These are phyloP conservation scores for Hippocampus mohnikei DNA, from an alignment of 2,113 vertebrate genomes.

Conservation along the genomic window DNA sequence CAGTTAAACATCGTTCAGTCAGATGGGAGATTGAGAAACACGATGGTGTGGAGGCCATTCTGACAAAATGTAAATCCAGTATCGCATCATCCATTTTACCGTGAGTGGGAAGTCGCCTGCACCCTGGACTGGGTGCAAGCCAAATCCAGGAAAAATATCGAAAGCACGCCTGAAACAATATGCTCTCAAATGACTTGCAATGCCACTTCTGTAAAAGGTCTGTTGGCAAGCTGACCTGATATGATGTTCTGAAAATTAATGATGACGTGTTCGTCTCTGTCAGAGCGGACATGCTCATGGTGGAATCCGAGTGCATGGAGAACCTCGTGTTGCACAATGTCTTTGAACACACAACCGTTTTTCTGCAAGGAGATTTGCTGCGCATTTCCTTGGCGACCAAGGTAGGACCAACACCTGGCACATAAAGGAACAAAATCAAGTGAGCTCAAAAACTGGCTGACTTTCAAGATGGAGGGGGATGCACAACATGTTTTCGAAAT, in stretches of 20 bases:
- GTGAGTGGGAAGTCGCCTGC: not conserved
- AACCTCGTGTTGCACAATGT: constrained; percentile 54
- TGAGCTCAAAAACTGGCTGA: not conserved
- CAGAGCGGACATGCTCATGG: constrained; percentile 64
- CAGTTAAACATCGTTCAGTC: not conserved
- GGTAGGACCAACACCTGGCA: constrained; percentile 61
- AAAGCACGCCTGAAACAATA: not conserved
- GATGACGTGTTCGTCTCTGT: constrained; percentile 47
- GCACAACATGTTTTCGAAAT: no score
- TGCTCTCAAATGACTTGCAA: not conserved
- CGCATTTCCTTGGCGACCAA: constrained; percentile 23
- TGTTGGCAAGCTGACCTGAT: constrained; percentile 15
- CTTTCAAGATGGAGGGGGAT: not conserved
- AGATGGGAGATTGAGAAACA: not conserved
- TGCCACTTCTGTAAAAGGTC: not conserved
- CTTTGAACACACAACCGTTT: constrained; percentile 16
- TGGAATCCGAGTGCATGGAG: constrained; percentile 67
- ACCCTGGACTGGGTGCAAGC: no score
- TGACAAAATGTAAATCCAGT: not conserved
- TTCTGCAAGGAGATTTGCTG: constrained; percentile 50
- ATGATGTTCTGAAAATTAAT: constrained; percentile 53
- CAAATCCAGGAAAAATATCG: not conserved
- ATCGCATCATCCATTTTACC: no score
- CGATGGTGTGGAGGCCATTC: not conserved
- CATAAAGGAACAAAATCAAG: not conserved